Evolutionary conservation across 2,888 invertebrate species (phyloP).

Genomic region (Zaprionus lineosus): DNA sequence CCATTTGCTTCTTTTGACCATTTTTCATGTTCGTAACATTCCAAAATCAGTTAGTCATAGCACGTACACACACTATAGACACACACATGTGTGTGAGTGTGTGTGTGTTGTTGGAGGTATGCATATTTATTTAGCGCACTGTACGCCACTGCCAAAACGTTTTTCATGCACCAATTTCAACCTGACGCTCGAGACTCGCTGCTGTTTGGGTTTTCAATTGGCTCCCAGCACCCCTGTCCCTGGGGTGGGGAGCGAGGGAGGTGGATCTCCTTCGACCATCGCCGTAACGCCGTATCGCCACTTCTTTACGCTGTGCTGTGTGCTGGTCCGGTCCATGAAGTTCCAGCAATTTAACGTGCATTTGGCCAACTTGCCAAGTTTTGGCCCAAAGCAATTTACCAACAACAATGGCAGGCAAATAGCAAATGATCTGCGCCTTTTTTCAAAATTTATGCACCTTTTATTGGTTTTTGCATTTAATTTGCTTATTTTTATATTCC

Average conservation of each 20-base stretch:
- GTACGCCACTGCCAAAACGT: conserved; percentile 28
- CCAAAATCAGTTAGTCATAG: conserved; percentile 42
- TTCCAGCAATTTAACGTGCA: conserved; percentile 42
- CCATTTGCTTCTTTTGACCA: background rate
- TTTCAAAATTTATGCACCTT: conserved; percentile 58
- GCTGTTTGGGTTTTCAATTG: background rate
- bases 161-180: conserved; percentile 56
- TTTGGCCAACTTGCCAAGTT: conserved; percentile 23
- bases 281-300: background rate
- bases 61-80: conserved; percentile 19
- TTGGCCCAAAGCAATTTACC: no score
- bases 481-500: conserved; percentile 46
- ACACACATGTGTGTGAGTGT: background rate
- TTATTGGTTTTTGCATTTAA: conserved; percentile 47
- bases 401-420: conserved; percentile 10
- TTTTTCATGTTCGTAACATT: conserved; percentile 10
- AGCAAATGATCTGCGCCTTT: conserved; percentile 41
- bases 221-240: no score
- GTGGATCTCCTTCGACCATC: no score
- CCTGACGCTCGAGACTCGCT: conserved; percentile 22
- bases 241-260: no score
- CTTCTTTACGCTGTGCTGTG: background rate
- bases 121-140: conserved; percentile 53
- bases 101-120: conserved; percentile 19
- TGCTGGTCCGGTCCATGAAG: conserved; percentile 13